Conservation (phyloP, 2,113 vertebrate species). For the Otocyon megalotis region DNA sequence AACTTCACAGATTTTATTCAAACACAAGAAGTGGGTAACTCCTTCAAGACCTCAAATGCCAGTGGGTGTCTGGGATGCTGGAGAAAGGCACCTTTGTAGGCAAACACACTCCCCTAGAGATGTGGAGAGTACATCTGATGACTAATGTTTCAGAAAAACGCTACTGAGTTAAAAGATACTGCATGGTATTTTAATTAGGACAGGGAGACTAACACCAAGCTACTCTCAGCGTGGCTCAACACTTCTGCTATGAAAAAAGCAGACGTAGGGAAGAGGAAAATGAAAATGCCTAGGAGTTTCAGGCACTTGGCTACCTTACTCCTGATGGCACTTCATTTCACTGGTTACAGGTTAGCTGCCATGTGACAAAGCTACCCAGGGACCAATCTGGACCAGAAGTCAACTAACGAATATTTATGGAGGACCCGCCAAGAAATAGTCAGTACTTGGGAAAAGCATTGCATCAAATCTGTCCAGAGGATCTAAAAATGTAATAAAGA, state of each 20-base stretch:
- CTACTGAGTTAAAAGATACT: slow-evolving; percentile 85
- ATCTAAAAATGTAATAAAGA: neutral
- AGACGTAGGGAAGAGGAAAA: neutral
- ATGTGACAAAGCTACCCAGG: neutral
- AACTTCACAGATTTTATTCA: slow-evolving; percentile 77
- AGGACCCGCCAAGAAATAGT: neutral
- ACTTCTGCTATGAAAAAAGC: slow-evolving; percentile 73
- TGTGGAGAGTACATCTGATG: slow-evolving; percentile 78
- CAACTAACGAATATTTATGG: neutral
- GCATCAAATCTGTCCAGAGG: neutral
- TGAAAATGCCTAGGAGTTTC: neutral
- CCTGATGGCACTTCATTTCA: neutral
- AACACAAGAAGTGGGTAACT: slow-evolving; percentile 64
- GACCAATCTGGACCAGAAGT: neutral
- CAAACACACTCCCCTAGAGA: slow-evolving; percentile 42
- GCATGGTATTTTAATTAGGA: slow-evolving; percentile 88
- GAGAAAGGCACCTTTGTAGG: slow-evolving; percentile 55
- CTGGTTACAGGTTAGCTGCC: neutral
- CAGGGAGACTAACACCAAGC: slow-evolving; percentile 78
- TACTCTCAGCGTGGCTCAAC: slow-evolving; percentile 79
- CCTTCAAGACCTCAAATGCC: slow-evolving; percentile 72
- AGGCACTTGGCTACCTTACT: neutral
- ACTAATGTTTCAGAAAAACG: slow-evolving; percentile 83
- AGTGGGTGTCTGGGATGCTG: slow-evolving; percentile 59
- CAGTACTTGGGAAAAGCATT: neutral